These are phyloP conservation scores for Corythoichthys haematopterus DNA, from an alignment of 2,113 vertebrate species.

Conservation along the genomic window DNA sequence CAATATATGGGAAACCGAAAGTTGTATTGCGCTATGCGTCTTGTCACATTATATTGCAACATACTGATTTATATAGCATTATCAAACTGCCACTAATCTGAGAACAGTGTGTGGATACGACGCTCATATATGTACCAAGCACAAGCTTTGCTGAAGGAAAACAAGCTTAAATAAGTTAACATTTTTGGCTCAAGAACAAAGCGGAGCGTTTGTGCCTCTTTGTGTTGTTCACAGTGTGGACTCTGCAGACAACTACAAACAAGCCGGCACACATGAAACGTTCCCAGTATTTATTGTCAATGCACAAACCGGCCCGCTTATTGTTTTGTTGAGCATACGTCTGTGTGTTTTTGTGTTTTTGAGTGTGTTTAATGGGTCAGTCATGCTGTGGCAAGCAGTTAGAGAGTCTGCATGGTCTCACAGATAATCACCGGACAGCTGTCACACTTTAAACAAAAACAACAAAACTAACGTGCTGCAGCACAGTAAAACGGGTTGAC, in stretches of 20 bases:
- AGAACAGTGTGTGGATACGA: constrained; percentile 14
- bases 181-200: constrained; percentile 59
- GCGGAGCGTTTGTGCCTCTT: constrained; percentile 27
- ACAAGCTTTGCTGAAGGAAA: constrained; percentile 44
- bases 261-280: background rate
- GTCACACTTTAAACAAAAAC: constrained; percentile 57
- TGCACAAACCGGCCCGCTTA: constrained; percentile 52
- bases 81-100: background rate
- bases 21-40: too few relatives aligned
- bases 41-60: too few relatives aligned
- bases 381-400: constrained; percentile 61
- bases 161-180: constrained; percentile 54
- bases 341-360: constrained; percentile 22
- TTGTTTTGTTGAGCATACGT: constrained; percentile 31
- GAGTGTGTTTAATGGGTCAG: constrained; percentile 57
- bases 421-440: constrained; percentile 64
- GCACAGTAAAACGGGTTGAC: background rate
- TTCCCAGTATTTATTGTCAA: constrained; percentile 53
- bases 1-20: too few relatives aligned
- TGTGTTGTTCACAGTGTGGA: constrained; percentile 31
- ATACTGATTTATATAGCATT: background rate
- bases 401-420: constrained; percentile 47
- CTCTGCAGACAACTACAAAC: background rate
- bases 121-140: constrained; percentile 45
- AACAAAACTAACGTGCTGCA: constrained; percentile 31